Evolutionary conservation across 2,113 vertebrate genomes (phyloP).

Genomic region (Toxotes jaculatrix): DNA sequence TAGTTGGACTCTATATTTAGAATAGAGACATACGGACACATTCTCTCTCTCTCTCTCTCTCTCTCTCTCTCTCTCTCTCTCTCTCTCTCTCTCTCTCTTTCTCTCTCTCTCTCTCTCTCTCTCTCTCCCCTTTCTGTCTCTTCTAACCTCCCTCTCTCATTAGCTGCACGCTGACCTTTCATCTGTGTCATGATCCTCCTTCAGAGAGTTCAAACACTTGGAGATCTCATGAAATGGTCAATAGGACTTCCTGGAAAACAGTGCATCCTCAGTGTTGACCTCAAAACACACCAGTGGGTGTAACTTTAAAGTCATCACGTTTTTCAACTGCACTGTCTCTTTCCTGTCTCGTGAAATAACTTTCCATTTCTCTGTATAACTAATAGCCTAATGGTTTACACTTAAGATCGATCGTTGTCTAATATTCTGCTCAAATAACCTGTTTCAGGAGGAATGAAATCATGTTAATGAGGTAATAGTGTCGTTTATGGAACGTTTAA

Average conservation of each 20-base stretch:
- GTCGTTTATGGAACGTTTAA: background rate
- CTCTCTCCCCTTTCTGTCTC: background rate
- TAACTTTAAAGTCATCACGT: background rate
- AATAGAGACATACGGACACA: constrained; percentile 5
- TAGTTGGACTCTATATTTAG: constrained; percentile 37
- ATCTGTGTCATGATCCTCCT: background rate
- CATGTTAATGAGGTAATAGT: background rate
- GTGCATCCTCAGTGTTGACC: background rate
- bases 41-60: background rate
- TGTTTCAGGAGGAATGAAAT: background rate
- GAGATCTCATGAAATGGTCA: background rate
- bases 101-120: background rate
- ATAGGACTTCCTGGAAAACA: background rate
- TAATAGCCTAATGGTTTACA: background rate
- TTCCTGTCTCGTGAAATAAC: too few species aligned
- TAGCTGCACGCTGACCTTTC: constrained; percentile 31
- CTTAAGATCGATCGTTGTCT: background rate
- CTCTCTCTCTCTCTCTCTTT: background rate
- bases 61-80: background rate
- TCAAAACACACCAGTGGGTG: background rate
- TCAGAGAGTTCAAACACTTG: background rate
- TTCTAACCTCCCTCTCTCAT: background rate
- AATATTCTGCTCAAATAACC: too few species aligned
- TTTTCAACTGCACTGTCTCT: too few species aligned
- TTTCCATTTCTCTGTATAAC: too few species aligned